These are phyloP conservation scores for Gadopsis marmoratus DNA, from an alignment of 2,797 vertebrate species.

Conservation along the genomic window DNA sequence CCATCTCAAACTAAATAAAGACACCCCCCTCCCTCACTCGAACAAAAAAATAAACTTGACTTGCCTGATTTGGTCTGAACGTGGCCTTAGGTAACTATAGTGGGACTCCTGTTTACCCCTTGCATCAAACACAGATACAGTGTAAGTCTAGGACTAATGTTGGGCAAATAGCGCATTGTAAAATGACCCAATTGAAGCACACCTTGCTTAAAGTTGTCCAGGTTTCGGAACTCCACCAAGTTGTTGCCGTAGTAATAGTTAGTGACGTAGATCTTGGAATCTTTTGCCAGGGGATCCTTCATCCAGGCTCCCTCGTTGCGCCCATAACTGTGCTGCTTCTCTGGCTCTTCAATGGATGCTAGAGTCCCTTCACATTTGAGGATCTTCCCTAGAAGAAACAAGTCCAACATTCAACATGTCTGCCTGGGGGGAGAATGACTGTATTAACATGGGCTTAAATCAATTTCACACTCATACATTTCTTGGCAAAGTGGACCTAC, in stretches of 20 bases:
- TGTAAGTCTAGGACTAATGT: neutral
- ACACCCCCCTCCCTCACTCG: neutral
- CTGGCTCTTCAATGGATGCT: constrained; percentile 89
- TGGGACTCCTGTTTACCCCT: neutral
- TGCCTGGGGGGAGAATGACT: neutral
- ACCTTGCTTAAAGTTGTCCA: constrained; percentile 99
- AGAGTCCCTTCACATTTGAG: constrained; percentile 93
- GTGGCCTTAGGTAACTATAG: neutral
- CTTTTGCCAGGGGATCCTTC: constrained; percentile 94
- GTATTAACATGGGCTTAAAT: constrained; percentile 24
- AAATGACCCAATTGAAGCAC: constrained; percentile 8
- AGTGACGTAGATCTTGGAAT: constrained; percentile 95
- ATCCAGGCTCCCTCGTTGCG: constrained; percentile 99
- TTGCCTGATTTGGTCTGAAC: too few species aligned
- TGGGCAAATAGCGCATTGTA: neutral
- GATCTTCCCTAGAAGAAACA: constrained; percentile 81
- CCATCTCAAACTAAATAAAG: neutral
- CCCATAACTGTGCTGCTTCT: constrained; percentile 95
- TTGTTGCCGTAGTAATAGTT: constrained; percentile 99
- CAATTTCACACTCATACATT: constrained; percentile 29
- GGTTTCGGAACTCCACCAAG: constrained; percentile 95
- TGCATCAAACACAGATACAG: neutral
- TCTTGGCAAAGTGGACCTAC: constrained; percentile 7
- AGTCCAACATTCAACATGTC: constrained; percentile 23
- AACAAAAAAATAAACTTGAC: too few species aligned